phyloP scores from a whole-genome alignment of 2,797 vertebrate genomes.

The Lagocephalus sceleratus region DNA sequence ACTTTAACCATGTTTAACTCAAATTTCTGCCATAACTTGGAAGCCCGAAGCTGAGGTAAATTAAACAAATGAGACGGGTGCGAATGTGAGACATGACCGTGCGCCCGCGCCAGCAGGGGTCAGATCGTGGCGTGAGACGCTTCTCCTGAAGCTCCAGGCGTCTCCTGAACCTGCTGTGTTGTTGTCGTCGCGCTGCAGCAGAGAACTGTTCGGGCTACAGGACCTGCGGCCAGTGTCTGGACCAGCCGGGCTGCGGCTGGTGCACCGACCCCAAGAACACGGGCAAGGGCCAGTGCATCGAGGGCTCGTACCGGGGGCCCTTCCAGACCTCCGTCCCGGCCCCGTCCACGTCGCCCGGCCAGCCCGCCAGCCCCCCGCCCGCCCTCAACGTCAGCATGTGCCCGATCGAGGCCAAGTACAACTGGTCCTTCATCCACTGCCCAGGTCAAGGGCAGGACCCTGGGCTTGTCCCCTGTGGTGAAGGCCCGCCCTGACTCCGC shows the following conservation, averaged over 20 bases:
- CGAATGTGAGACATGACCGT: no score
- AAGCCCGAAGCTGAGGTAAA: no score
- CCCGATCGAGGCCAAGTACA: slow-evolving; percentile 80
- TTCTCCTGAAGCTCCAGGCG: not conserved
- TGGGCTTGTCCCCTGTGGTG: no score
- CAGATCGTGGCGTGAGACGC: no score
- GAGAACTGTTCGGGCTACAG: slow-evolving; percentile 97
- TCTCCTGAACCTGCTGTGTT: not conserved
- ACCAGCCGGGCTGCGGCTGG: slow-evolving; percentile 96
- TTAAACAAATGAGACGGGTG: no score
- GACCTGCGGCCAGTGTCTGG: slow-evolving; percentile 90
- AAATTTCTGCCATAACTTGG: no score
- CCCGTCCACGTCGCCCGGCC: slow-evolving; percentile 74
- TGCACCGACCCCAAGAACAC: slow-evolving; percentile 95
- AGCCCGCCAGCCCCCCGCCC: slow-evolving; percentile 67
- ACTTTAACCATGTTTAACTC: no score
- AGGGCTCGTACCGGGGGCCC: slow-evolving; percentile 89
- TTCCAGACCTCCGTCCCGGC: slow-evolving; percentile 80
- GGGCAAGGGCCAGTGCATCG: slow-evolving; percentile 91
- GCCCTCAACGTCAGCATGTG: slow-evolving; percentile 91
- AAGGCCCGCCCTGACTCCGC: no score
- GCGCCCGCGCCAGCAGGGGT: no score
- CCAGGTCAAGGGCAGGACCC: slow-evolving; percentile 82
- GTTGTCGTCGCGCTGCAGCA: slow-evolving; percentile 56
- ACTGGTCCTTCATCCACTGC: slow-evolving; percentile 97